These are phyloP conservation scores for Catocala fraxini DNA, from an alignment of 2,888 invertebrate genomes.

Conservation along the genomic window DNA sequence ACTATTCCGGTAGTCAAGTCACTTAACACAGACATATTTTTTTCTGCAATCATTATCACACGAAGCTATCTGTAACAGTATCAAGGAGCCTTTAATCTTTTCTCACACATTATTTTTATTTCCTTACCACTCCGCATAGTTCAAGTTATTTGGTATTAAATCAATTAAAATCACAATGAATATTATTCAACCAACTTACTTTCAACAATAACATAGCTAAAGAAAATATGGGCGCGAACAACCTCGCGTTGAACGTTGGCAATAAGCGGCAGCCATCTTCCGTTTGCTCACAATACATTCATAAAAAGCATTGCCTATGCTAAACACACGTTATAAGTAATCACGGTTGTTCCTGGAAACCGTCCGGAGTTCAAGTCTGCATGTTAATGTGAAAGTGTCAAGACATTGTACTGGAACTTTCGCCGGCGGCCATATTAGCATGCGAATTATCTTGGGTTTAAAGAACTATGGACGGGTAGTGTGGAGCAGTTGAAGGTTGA, in stretches of 20 bases:
- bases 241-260: conserved; percentile 4
- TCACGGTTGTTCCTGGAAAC: conserved; percentile 66
- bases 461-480: conserved; percentile 8
- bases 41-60: too few species aligned
- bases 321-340: conserved; percentile 51
- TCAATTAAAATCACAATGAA: too few species aligned
- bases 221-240: conserved; percentile 7
- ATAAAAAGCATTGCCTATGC: conserved; percentile 58
- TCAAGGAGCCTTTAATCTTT: too few species aligned
- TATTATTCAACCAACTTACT: too few species aligned
- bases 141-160: too few species aligned
- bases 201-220: conserved; percentile 1
- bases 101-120: too few species aligned
- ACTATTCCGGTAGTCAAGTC: too few species aligned
- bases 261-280: conserved; percentile 33
- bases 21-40: too few species aligned
- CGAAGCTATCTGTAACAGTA: too few species aligned
- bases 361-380: conserved; percentile 56
- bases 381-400: conserved; percentile 74
- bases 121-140: too few species aligned
- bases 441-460: conserved; percentile 60
- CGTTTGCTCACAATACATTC: conserved; percentile 50
- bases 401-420: conserved; percentile 66
- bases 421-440: conserved; percentile 62
- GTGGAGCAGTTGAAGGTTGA: too few species aligned